Base-by-base conservation (phyloP, 2,888 invertebrate species). In the Melangyna quadrimaculata region DNA sequence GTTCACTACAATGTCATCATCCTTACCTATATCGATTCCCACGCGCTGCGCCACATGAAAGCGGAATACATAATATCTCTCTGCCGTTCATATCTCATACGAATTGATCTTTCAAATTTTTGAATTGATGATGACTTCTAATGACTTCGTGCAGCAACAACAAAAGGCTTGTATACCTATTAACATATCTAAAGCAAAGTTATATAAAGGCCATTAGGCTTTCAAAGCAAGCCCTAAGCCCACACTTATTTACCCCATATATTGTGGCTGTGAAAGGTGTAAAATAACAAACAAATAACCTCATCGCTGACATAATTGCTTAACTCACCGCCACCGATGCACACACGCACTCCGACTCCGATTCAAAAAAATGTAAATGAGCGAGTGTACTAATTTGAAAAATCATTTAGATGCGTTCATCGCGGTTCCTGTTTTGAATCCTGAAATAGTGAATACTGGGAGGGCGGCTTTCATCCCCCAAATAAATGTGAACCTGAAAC, bases 211-310 rank as follows among this genome's bases (percentile, higher is more conserved):
- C 67, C 71, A 84, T 79, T 84, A 79, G 65, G 22, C 71, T 14
- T 40, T n/a, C n/a, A n/a, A n/a, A n/a, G 29, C 24, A 19, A 37
- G 19, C 24, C n/a, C n/a, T n/a, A 10, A 37, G 2, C 29, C 17
- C 55, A 22, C 19, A 65, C 61, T 55, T 12, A 14, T 17, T 43
- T 29, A 19, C 22, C 40, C n/a, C 19, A 22, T 40, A 45, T 4
- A 10, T 1, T 3, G n/a, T 51, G 2, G 27, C 1, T 3, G n/a
- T 51, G 2, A 22, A 73, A 86, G 81, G 86, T 86, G 81, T 86
- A 86, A 86, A 86, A 73, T 73, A 86, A 86, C 86, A 81, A 86
- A 77, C 81, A 86, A 65, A 80, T 82, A 59, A 77, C 72, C 61
- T 55, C 80, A 43, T 29, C 53, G 48, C 86, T 86, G 80, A 86